Evolutionary conservation across 2,797 vertebrate species (phyloP).

Genomic region (Liparis tanakae): DNA sequence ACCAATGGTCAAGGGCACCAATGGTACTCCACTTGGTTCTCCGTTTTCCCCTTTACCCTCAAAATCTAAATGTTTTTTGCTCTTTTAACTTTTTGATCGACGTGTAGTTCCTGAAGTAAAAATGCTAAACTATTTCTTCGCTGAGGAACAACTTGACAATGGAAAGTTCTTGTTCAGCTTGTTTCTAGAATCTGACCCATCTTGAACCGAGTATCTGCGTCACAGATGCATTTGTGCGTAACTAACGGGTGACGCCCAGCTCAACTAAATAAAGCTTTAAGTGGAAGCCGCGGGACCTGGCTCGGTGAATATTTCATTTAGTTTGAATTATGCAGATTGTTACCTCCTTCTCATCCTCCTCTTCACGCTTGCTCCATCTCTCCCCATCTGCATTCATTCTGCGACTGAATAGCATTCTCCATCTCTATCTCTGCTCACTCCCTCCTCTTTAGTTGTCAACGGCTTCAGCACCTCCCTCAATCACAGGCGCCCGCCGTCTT

Average conservation of each 20-base stretch:
- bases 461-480: constrained; percentile 40
- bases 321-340: constrained; percentile 84
- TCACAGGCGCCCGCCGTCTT: constrained; percentile 14
- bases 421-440: constrained; percentile 40
- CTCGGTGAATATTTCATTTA: constrained; percentile 82
- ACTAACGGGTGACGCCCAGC: constrained; percentile 72
- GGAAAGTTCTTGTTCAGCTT: constrained; percentile 55
- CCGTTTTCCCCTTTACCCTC: neutral
- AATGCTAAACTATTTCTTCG: constrained; percentile 4
- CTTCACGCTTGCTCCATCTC: constrained; percentile 18
- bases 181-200: constrained; percentile 35
- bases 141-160: constrained; percentile 48
- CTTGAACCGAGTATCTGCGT: constrained; percentile 52
- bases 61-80: neutral
- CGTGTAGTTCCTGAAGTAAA: neutral
- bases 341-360: constrained; percentile 67
- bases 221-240: constrained; percentile 77
- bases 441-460: constrained; percentile 25
- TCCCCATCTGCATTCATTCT: constrained; percentile 46
- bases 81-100: neutral
- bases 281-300: constrained; percentile 67
- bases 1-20: too few species aligned
- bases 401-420: constrained; percentile 27
- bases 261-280: constrained; percentile 80
- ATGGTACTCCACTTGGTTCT: too few species aligned